Conservation (phyloP, 1,140 invertebrate species). For the Ctenoplectra terminalis region DNA sequence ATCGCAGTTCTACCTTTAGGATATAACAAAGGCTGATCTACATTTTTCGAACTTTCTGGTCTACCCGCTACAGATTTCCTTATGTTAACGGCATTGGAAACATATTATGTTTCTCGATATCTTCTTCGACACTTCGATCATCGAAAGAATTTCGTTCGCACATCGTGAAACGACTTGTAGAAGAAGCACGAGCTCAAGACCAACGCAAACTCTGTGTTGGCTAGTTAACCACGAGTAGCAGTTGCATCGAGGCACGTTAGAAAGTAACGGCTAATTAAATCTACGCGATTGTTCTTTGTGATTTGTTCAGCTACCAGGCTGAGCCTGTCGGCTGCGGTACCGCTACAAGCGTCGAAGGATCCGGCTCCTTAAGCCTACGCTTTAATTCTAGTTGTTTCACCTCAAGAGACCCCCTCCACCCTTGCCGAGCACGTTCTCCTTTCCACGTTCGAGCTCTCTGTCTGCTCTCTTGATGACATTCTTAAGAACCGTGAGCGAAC, state of each 20-base stretch:
- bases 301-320: conserved; percentile 19
- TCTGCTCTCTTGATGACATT: background rate
- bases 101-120: too few relatives aligned
- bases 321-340: conserved; percentile 6
- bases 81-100: too few relatives aligned
- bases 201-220: background rate
- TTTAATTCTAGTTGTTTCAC: conserved; percentile 54
- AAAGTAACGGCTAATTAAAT: conserved; percentile 42
- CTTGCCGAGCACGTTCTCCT: background rate
- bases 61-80: too few relatives aligned
- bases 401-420: background rate
- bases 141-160: background rate
- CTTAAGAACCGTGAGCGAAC: background rate
- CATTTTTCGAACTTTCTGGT: too few relatives aligned
- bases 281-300: conserved; percentile 27
- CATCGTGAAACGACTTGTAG: background rate
- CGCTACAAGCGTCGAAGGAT: conserved; percentile 12
- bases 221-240: background rate
- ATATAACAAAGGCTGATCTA: too few relatives aligned
- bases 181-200: background rate
- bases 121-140: too few relatives aligned
- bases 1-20: too few relatives aligned
- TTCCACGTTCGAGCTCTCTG: background rate
- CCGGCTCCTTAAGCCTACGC: conserved; percentile 53
- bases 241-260: background rate